Evolutionary conservation across 2,888 invertebrate species (phyloP).

Genomic region (Meteorus colon): DNA sequence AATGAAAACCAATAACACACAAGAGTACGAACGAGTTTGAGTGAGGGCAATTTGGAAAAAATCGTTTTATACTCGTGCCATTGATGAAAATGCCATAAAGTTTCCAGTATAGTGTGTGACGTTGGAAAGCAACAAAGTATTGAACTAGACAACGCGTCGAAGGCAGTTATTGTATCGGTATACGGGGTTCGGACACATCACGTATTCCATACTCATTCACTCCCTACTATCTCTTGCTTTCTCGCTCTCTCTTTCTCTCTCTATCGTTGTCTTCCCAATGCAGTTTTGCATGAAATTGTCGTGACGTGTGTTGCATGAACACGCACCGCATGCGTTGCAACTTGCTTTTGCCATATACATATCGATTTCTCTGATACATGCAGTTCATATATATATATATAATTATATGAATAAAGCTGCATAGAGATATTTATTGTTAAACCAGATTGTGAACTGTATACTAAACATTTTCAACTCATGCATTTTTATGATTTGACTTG

Average conservation of each 20-base stretch:
- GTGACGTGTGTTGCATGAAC: conserved; percentile 52
- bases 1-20: neutral
- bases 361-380: neutral
- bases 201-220: conserved; percentile 15
- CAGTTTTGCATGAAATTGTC: conserved; percentile 51
- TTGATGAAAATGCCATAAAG: neutral
- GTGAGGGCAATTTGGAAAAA: conserved; percentile 3
- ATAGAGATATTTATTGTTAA: conserved; percentile 1
- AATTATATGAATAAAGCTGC: neutral
- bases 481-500: conserved; percentile 7
- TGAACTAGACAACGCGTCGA: neutral
- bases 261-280: conserved; percentile 50
- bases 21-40: neutral
- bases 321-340: conserved; percentile 23
- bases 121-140: neutral
- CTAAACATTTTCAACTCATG: neutral
- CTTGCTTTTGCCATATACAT: neutral
- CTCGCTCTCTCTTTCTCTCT: conserved; percentile 40
- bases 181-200: conserved; percentile 18
- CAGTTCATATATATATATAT: neutral
- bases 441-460: neutral
- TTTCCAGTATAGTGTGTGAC: neutral
- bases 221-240: neutral
- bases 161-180: neutral
- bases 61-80: conserved; percentile 3